These are phyloP conservation scores for Parus major DNA, from an alignment of 2,113 vertebrate genomes.

Conservation along the genomic window DNA sequence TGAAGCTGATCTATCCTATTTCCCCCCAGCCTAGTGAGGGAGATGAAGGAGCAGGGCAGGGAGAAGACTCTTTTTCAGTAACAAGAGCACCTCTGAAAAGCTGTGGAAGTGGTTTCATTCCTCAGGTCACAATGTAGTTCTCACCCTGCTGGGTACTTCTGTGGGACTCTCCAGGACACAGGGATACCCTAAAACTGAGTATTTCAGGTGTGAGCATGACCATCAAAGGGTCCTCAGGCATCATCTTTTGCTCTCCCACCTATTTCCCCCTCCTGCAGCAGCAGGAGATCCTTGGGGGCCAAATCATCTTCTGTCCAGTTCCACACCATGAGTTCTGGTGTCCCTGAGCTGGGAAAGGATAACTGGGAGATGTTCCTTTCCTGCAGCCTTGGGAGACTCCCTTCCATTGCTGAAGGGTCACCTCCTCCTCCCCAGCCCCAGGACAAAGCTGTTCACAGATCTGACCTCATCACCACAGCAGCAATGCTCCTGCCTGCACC, in stretches of 20 bases:
- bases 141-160: neutral
- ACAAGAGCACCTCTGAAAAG: neutral
- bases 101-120: neutral
- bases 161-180: neutral
- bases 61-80: neutral
- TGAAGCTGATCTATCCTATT: neutral
- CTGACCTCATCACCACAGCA: neutral
- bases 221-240: neutral
- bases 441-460: neutral
- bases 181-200: neutral
- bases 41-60: neutral
- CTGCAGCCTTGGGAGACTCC: neutral
- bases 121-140: neutral
- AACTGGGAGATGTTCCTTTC: fast-evolving
- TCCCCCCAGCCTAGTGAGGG: neutral
- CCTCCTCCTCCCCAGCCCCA: neutral
- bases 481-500: neutral
- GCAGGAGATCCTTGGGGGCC: fast-evolving
- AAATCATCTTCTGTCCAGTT: neutral
- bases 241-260: neutral
- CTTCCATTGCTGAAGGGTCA: neutral
- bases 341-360: neutral
- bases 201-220: fast-evolving
- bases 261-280: neutral
- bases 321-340: neutral